phyloP scores from a whole-genome alignment of 2,797 vertebrate genomes.

The Leptoclinus maculatus region DNA sequence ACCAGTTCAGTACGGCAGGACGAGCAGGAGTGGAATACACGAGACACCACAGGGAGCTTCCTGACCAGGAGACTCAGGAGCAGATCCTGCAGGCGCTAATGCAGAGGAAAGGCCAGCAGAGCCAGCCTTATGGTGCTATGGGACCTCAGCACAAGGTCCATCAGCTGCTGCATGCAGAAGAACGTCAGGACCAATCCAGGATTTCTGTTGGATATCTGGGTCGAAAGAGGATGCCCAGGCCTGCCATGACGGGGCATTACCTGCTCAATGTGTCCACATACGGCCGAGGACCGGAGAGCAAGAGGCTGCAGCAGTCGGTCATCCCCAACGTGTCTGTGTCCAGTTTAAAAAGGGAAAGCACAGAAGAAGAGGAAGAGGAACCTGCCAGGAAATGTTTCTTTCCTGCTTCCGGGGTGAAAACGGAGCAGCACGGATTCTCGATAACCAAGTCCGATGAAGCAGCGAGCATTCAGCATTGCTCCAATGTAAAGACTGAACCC shows the following conservation, averaged over 20 bases:
- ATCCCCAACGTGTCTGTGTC: slow-evolving; percentile 75
- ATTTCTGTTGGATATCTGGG: slow-evolving; percentile 88
- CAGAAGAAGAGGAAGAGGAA: slow-evolving; percentile 73
- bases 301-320: slow-evolving; percentile 80
- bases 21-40: slow-evolving; percentile 74
- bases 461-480: slow-evolving; percentile 47
- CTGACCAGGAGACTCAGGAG: slow-evolving; percentile 88
- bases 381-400: slow-evolving; percentile 63
- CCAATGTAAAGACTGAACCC: slow-evolving; percentile 79
- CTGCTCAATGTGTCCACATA: slow-evolving; percentile 98
- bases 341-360: slow-evolving; percentile 77
- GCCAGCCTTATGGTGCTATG: slow-evolving; percentile 72
- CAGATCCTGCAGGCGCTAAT: slow-evolving; percentile 91
- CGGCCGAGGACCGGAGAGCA: slow-evolving; percentile 91
- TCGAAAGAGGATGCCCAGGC: slow-evolving; percentile 88
- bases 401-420: slow-evolving; percentile 61
- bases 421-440: slow-evolving; percentile 79
- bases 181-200: slow-evolving; percentile 80
- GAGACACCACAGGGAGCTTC: slow-evolving; percentile 82
- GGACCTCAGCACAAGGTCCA: slow-evolving; percentile 76
- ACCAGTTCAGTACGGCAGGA: slow-evolving; percentile 72
- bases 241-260: slow-evolving; percentile 97
- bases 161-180: slow-evolving; percentile 78
- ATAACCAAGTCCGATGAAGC: slow-evolving; percentile 42
- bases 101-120: slow-evolving; percentile 86